Base-by-base conservation (phyloP, 2,113 vertebrate genomes). In the Mionectes macconnelli region DNA sequence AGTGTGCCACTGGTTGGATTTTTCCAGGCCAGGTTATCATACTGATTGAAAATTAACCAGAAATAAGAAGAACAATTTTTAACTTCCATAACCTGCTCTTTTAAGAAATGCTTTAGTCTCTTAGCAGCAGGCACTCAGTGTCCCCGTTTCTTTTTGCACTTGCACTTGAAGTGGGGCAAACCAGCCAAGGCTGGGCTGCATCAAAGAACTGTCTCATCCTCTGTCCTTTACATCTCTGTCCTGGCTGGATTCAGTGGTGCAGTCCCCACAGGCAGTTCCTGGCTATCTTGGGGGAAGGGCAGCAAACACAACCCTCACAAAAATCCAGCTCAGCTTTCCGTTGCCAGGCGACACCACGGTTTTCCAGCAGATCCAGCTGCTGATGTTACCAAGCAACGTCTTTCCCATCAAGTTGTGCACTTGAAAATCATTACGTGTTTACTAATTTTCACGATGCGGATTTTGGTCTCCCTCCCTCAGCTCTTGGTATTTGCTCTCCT, bases 371-470 rank as follows among this genome's bases (percentile, higher is more conserved):
- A 75, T 64, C 82, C 94, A 92, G 92, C 90, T 94, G 94, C 79
- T 67, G 85, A 16, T 13, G 92, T 90, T 97, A 89, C 95, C 9
- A 84, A 92, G 93, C 90, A 90, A 95, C 92, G 2, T 49, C 84
- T 47, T 89, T 19, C 76, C 77, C 84, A 60, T 77, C 82, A 39
- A 67, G 64, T 28, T 89, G 67, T 47, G 82, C 75, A 20, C 68
- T 94, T 88, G n/a, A 40, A 80, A 76, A 84, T 55, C 10, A 8
- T 78, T 59, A 10, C 3, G 3, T 68, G 39, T 63, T 87, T 74
- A 59, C 55, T 67, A 81, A 63, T 67, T 85, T 73, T 93, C 21
- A 33, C 31, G 42, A 20, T 8, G n/a, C n/a, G 12, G 52, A n/a
- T 77, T 44, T 23, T 10, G 24, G 27, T 67, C 42, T n/a, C 68